A percentile compares a stretch with the other conserved stretches of the same genome.
Conservation (phyloP, 2,888 invertebrate genomes). For the Melipona beecheii region DNA sequence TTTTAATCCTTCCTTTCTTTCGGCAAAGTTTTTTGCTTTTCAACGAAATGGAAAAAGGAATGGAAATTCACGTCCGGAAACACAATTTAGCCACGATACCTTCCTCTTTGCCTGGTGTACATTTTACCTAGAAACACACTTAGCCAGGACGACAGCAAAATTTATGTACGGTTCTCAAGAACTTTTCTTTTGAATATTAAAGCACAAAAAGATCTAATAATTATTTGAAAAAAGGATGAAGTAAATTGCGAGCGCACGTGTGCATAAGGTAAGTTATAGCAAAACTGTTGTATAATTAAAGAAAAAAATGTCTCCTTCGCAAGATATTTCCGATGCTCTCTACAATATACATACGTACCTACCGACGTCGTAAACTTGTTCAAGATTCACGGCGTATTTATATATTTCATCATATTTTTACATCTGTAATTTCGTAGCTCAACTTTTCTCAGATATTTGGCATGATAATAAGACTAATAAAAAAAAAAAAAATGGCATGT, state of each 20-base stretch:
- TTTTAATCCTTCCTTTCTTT: constrained; percentile 19
- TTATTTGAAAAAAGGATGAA: not conserved
- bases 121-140: constrained; percentile 22
- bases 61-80: constrained; percentile 11
- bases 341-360: not conserved
- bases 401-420: not conserved
- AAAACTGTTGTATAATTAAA: not conserved
- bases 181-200: not conserved
- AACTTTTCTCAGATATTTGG: not conserved
- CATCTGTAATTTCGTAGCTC: not conserved
- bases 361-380: not conserved
- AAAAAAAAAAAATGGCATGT: not conserved
- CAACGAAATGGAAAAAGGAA: not conserved
- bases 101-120: constrained; percentile 17
- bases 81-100: constrained; percentile 19
- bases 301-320: not conserved
- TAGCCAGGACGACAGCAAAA: not conserved
- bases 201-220: not conserved
- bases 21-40: not conserved
- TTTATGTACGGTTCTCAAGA: constrained; percentile 1
- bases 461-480: not conserved
- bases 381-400: not conserved
- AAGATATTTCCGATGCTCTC: not conserved
- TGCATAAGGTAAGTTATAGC: not conserved
- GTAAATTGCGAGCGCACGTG: too few relatives aligned